Evolutionary conservation across 2,113 vertebrate genomes (phyloP).

Genomic region (Perognathus longimembris): DNA sequence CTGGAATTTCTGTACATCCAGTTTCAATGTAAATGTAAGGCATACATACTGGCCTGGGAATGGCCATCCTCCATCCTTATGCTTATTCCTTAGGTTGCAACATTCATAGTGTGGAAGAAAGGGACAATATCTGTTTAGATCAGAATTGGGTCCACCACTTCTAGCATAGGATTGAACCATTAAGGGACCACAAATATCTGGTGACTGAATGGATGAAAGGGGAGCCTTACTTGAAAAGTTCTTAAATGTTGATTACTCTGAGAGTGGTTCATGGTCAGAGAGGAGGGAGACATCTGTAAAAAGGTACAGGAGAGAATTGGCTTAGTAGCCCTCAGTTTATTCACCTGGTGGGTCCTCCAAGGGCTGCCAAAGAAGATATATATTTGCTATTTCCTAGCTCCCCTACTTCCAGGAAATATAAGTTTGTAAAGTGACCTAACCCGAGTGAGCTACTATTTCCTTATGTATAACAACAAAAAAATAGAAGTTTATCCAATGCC

Average conservation of each 20-base stretch:
- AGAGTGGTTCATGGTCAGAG: not conserved
- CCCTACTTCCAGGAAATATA: not conserved
- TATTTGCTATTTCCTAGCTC: not conserved
- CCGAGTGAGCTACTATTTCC: not conserved
- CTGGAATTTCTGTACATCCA: not conserved
- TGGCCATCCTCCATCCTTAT: not conserved
- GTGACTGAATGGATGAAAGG: not conserved
- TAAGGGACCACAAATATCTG: not conserved
- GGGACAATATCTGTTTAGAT: not conserved
- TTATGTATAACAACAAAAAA: not conserved
- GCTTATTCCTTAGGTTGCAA: not conserved
- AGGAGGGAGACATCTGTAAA: not conserved
- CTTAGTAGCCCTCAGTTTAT: not conserved
- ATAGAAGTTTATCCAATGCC: too few relatives aligned
- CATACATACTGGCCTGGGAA: not conserved
- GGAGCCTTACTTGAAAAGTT: not conserved
- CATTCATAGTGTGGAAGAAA: too few relatives aligned
- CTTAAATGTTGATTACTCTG: not conserved
- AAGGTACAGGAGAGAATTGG: not conserved
- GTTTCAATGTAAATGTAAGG: not conserved
- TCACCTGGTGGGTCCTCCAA: accelerated
- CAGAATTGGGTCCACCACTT: not conserved
- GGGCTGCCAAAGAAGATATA: not conserved
- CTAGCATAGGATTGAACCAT: not conserved
- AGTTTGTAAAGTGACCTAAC: not conserved